Base-by-base conservation (phyloP, 1,140 invertebrate species). In the Zaprionus camerounensis region DNA sequence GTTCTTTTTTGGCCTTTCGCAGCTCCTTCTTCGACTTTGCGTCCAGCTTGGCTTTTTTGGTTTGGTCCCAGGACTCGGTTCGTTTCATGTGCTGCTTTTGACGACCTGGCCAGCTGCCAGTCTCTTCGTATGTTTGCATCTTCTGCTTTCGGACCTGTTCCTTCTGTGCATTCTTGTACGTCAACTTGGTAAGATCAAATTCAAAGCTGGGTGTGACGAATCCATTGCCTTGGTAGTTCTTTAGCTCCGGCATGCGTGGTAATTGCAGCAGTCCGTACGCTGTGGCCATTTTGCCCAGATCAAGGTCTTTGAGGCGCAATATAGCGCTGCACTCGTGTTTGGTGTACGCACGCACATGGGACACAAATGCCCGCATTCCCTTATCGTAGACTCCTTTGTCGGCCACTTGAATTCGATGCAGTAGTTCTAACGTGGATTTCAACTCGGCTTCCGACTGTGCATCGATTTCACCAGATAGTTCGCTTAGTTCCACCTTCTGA, bases 321-420 rank as follows among this genome's bases (percentile, higher is more conserved):
- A 99, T 96, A 49, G 99, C 94, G 87, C 95, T 96, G 90, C 98
- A 99, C 93, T 99, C 99, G 93, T 99, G 98, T 93, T 99, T 99
- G 5, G 95, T 95, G 93, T 99, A 99, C 0, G 97, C 96, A 86
- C 97, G 96, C 44, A 99, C 95, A 92, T 98, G 99, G 0, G 99
- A 99, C 1, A 99, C 99, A 93, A 99, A 99, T 3, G 99, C 98
- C 71, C 96, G 93, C 78, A 97, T 97, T 1, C 96, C 98, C 92
- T 98, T 98, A 82, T 99, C 98, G 92, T 97, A 96, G 26, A 98
- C 85, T 3, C 95, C 94, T 78, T 97, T 95, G 92, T 97, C 97
- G 31, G 94, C 93, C 31, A 93, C 83, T 55, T 67, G 93, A 36
- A 68, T 77, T 75, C 56, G 80, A 73, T 92, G 91, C 9, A 92